A percentile compares a stretch with the other conserved stretches of the same genome.
Conservation (phyloP, 1,140 invertebrate species). For the Pemphigus obesinymphae region DNA sequence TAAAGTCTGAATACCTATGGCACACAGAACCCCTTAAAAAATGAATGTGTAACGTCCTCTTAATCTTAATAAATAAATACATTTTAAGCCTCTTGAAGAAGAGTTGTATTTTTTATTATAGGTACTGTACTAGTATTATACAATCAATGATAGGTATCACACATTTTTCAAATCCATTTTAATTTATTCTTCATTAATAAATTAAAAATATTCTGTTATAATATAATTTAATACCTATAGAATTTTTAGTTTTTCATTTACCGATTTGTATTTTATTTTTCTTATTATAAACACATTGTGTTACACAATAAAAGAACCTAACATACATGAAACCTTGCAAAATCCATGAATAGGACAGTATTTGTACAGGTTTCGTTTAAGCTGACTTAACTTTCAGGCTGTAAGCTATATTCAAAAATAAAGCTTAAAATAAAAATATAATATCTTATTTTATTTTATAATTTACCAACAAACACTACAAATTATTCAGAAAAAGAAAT, state of each 20-base stretch:
- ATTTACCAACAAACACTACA: neutral
- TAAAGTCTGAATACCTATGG: no score
- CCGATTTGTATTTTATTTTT: neutral
- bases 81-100: no score
- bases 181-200: no score
- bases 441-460: neutral
- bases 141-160: no score
- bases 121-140: no score
- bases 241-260: neutral
- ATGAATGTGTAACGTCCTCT: no score
- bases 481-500: neutral
- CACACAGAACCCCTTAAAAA: no score
- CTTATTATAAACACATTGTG: neutral
- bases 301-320: slow-evolving; percentile 16
- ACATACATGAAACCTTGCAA: slow-evolving; percentile 22
- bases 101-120: no score
- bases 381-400: slow-evolving; percentile 12
- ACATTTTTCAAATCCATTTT: no score
- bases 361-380: slow-evolving; percentile 37
- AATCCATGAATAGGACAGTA: neutral
- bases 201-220: no score
- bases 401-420: neutral
- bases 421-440: neutral
- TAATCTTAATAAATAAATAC: no score
- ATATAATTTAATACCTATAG: no score